Conservation (phyloP, 2,797 vertebrate species). For the Anguilla megastoma region DNA sequence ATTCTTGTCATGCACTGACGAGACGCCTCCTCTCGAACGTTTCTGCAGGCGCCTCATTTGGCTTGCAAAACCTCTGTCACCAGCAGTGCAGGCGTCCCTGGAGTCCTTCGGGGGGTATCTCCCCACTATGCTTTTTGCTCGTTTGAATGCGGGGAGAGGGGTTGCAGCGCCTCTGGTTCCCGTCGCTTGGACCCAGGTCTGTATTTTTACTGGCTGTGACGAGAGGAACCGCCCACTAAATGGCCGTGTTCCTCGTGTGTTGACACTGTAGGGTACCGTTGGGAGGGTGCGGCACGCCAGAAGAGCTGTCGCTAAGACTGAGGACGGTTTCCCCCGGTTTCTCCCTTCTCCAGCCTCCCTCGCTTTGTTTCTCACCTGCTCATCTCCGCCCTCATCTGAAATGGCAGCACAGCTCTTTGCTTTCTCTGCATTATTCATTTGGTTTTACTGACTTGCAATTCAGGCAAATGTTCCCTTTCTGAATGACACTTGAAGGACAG, state of each 20-base stretch:
- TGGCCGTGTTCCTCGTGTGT: too few species aligned
- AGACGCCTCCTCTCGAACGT: too few species aligned
- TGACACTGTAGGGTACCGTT: too few species aligned
- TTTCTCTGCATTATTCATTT: neutral
- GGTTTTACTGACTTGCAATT: neutral
- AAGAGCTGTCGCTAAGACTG: too few species aligned
- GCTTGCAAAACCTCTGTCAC: neutral
- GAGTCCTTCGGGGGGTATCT: neutral
- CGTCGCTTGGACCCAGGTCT: neutral
- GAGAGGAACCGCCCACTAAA: neutral
- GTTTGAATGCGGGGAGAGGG: neutral
- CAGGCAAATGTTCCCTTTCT: neutral
- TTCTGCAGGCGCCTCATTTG: neutral
- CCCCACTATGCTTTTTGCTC: neutral
- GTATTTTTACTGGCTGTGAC: neutral
- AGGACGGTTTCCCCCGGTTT: too few species aligned
- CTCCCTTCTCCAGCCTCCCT: too few species aligned
- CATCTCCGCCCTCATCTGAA: too few species aligned
- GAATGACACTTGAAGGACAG: neutral
- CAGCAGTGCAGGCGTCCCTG: neutral
- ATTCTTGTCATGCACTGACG: too few species aligned
- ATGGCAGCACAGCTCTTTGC: neutral
- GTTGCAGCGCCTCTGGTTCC: neutral
- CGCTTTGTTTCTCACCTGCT: too few species aligned
- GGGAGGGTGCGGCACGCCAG: too few species aligned